These are phyloP conservation scores for Chiloscyllium punctatum DNA, from an alignment of 2,797 vertebrate species.

Conservation along the genomic window DNA sequence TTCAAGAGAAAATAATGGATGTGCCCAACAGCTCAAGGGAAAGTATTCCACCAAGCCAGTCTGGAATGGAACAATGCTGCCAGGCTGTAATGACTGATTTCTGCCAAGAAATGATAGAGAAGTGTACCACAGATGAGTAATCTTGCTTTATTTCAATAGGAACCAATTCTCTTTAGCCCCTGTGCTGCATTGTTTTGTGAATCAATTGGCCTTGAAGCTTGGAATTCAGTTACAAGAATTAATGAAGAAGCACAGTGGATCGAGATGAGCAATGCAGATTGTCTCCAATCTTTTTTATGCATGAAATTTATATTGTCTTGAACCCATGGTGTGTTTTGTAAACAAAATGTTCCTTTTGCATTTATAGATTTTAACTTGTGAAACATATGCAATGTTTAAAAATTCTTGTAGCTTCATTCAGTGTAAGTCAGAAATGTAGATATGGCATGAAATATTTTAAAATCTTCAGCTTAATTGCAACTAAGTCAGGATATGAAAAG, in stretches of 20 bases:
- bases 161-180: constrained; percentile 54
- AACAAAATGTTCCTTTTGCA: constrained; percentile 30
- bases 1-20: constrained; percentile 39
- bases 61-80: constrained; percentile 47
- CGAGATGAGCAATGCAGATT: neutral
- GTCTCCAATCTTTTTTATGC: constrained; percentile 24
- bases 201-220: neutral
- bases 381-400: constrained; percentile 28
- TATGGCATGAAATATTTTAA: neutral
- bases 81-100: constrained; percentile 60
- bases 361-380: constrained; percentile 17
- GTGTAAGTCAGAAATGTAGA: neutral
- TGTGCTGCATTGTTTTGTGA: neutral
- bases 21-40: constrained; percentile 41
- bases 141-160: constrained; percentile 56
- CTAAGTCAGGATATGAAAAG: neutral
- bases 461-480: neutral
- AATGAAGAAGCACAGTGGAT: neutral
- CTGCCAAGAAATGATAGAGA: constrained; percentile 71
- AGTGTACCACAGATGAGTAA: constrained; percentile 66
- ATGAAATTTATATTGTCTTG: constrained; percentile 26
- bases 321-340: neutral
- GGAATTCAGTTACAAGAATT: neutral
- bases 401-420: neutral
- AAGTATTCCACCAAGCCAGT: neutral